Evolutionary conservation across 2,113 vertebrate genomes (phyloP).

Genomic region (Melanerpes aurifrons): DNA sequence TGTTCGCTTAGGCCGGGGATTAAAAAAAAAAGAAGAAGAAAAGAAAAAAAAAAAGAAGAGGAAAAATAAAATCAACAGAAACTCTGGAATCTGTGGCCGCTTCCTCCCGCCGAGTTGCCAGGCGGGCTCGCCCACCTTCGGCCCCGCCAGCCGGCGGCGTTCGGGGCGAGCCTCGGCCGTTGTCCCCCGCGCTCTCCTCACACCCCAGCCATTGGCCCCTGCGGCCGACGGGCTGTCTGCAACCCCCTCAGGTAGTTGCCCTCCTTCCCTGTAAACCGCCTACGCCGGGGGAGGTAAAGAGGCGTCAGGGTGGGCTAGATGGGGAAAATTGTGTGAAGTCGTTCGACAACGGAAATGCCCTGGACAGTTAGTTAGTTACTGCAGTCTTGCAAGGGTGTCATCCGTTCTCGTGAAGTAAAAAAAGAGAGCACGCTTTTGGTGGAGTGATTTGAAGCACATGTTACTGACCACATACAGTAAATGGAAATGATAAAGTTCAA

Average conservation of each 20-base stretch:
- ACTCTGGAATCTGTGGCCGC: background rate
- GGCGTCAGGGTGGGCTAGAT: background rate
- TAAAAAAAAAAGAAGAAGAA: background rate
- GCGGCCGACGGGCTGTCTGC: background rate
- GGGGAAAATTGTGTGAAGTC: too few species aligned
- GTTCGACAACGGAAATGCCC: rapidly evolving
- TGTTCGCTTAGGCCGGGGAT: background rate
- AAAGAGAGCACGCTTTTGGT: background rate
- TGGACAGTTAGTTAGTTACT: rapidly evolving
- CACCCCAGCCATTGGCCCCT: background rate
- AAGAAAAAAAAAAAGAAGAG: too few species aligned
- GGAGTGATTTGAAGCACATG: background rate
- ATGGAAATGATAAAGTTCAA: too few species aligned
- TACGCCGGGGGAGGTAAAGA: background rate
- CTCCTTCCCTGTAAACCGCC: too few species aligned
- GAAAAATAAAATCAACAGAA: background rate
- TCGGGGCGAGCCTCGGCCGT: background rate
- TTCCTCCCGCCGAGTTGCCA: background rate
- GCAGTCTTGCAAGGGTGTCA: background rate
- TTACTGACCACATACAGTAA: rapidly evolving
- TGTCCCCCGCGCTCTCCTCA: background rate
- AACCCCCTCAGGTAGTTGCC: background rate
- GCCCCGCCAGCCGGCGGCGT: too few species aligned
- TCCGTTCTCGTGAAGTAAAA: rapidly evolving
- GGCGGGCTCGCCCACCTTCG: background rate